Percentiles rank a stretch among this genome's conserved stretches.
phyloP scores from a whole-genome alignment of 2,888 invertebrate species.

The Plebejus anna region DNA sequence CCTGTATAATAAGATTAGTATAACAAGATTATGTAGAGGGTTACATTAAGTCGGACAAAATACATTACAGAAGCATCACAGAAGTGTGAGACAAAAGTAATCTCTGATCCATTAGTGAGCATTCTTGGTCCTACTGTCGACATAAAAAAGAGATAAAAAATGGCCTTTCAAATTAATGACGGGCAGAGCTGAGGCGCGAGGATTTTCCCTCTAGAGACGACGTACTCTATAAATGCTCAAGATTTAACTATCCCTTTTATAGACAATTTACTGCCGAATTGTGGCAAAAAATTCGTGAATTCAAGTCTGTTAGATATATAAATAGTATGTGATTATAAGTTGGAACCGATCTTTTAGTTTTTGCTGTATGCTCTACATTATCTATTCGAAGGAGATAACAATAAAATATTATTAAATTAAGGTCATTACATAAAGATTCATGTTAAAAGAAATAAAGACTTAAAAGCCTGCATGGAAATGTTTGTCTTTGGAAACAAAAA shows the following conservation, averaged over 20 bases:
- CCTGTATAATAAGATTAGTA: neutral
- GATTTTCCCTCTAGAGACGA: slow-evolving; percentile 36
- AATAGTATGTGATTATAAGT: neutral
- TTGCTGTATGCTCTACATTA: neutral
- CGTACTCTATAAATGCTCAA: slow-evolving; percentile 33
- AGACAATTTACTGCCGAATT: neutral
- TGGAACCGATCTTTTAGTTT: too few relatives aligned
- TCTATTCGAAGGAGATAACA: too few relatives aligned
- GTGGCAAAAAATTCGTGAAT: neutral
- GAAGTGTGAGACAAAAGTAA: slow-evolving; percentile 28
- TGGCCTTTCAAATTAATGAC: slow-evolving; percentile 50
- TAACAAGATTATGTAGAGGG: neutral
- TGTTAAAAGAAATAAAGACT: neutral
- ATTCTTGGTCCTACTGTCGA: slow-evolving; percentile 26
- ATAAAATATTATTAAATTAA: too few relatives aligned
- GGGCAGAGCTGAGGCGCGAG: slow-evolving; percentile 42
- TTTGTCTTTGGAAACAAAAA: slow-evolving; percentile 9
- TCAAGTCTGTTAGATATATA: neutral
- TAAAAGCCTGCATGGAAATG: neutral
- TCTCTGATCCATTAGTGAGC: slow-evolving; percentile 27
- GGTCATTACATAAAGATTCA: neutral
- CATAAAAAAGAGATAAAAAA: slow-evolving; percentile 37
- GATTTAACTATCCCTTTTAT: slow-evolving; percentile 12
- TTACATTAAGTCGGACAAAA: neutral
- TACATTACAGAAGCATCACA: slow-evolving; percentile 21